Evolutionary conservation across 2,797 vertebrate species (phyloP).

Genomic region (Sarcophilus harrisii): DNA sequence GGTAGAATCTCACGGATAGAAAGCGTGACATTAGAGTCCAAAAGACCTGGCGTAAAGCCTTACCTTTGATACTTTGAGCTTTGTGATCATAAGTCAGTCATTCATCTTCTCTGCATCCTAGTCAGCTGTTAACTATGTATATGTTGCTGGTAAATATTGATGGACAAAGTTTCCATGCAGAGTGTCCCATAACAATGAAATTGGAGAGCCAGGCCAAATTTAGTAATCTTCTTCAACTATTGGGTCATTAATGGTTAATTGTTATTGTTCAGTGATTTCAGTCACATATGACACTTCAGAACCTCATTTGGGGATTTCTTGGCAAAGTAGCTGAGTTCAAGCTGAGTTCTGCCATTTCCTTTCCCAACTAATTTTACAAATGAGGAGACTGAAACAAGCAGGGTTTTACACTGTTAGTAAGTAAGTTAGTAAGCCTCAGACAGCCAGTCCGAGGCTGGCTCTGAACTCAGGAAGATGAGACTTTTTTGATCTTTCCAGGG

Average conservation of each 20-base stretch:
- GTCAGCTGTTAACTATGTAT: neutral
- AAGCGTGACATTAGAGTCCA: neutral
- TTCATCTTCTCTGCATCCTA: neutral
- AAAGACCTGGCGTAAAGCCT: neutral
- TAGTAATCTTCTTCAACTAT: too few relatives aligned
- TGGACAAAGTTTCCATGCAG: neutral
- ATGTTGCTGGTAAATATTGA: neutral
- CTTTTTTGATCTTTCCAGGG: neutral
- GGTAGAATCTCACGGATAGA: neutral
- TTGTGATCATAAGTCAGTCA: neutral
- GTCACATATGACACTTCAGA: too few relatives aligned
- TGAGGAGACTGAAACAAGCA: neutral
- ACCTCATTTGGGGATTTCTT: too few relatives aligned
- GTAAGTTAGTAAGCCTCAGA: too few relatives aligned
- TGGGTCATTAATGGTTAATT: too few relatives aligned
- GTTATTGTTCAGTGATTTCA: too few relatives aligned
- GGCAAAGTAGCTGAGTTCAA: too few relatives aligned
- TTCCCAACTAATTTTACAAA: neutral
- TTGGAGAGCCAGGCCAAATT: constrained; percentile 43
- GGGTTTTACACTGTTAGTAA: neutral
- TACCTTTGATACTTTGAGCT: neutral
- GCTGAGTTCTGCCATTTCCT: too few relatives aligned
- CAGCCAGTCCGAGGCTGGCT: neutral
- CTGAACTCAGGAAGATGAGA: neutral
- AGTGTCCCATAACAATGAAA: constrained; percentile 19